Conservation (phyloP, 2,797 vertebrate genomes). For the Acrossocheilus wenchowensis region DNA sequence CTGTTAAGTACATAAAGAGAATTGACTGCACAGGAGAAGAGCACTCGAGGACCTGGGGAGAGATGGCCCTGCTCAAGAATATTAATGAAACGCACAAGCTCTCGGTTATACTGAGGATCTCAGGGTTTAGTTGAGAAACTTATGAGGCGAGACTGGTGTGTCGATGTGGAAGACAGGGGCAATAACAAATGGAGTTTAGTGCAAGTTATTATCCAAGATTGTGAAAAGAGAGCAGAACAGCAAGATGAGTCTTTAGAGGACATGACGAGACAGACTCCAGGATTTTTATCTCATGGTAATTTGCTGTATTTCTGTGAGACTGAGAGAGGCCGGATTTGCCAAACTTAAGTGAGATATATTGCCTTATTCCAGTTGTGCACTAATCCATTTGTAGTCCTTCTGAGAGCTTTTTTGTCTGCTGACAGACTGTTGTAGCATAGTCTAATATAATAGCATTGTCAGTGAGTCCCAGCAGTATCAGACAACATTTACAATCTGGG, state of each 20-base stretch:
- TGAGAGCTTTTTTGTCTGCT: background rate
- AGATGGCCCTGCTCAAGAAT: conserved; percentile 29
- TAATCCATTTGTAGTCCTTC: conserved; percentile 17
- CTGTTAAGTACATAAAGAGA: conserved; percentile 49
- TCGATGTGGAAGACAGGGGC: background rate
- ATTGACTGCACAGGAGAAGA: conserved; percentile 9
- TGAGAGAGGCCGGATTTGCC: background rate
- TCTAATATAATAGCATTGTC: background rate
- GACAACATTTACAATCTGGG: background rate
- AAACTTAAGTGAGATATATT: conserved; percentile 24
- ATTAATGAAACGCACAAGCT: conserved; percentile 35
- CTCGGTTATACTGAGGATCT: background rate
- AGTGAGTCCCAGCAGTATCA: background rate
- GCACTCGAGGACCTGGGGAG: conserved; percentile 12
- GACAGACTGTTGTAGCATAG: background rate
- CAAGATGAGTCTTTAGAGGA: background rate
- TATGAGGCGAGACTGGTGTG: background rate
- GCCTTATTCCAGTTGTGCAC: conserved; percentile 15
- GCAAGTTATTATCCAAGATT: background rate
- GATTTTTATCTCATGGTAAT: conserved; percentile 12
- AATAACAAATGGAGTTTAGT: background rate
- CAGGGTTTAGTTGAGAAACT: conserved; percentile 6
- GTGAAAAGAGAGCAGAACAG: background rate
- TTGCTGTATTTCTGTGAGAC: conserved; percentile 13
- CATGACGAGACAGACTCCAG: background rate